phyloP scores from a whole-genome alignment of 1,140 invertebrate species.

The Aphaenogaster floridana region DNA sequence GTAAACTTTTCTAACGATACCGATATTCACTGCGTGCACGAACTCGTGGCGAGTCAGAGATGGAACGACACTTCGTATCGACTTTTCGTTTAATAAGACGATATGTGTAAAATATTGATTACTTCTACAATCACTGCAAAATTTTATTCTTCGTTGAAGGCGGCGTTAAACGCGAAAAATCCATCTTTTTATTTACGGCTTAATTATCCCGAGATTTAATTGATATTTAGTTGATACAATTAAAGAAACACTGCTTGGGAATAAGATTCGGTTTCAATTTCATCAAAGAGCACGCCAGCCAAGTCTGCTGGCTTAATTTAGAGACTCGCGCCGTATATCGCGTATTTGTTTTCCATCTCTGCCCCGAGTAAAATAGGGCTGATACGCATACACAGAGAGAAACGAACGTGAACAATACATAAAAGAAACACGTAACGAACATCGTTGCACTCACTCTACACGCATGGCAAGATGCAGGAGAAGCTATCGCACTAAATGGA shows the following conservation, averaged over 20 bases:
- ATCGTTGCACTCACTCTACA: slow-evolving; percentile 55
- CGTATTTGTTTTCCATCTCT: slow-evolving; percentile 16
- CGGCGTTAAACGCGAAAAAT: too few relatives aligned
- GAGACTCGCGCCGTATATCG: background rate
- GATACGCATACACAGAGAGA: slow-evolving; percentile 27
- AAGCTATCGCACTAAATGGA: slow-evolving; percentile 52
- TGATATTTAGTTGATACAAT: background rate
- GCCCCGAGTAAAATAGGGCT: background rate
- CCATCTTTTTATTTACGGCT: background rate
- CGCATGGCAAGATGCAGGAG: slow-evolving; percentile 59
- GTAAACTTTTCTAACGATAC: slow-evolving; percentile 19
- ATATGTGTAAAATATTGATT: background rate
- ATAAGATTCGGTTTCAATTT: background rate
- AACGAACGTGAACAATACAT: slow-evolving; percentile 44
- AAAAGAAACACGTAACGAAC: slow-evolving; percentile 60
- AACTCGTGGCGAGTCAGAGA: slow-evolving; percentile 22
- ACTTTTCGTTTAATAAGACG: background rate
- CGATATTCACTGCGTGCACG: slow-evolving; percentile 44
- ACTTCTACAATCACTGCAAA: background rate
- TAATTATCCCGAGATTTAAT: background rate
- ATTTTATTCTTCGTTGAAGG: background rate
- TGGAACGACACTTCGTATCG: slow-evolving; percentile 2
- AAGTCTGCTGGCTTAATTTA: slow-evolving; percentile 5
- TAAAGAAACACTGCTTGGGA: background rate
- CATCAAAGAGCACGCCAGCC: background rate